phyloP scores from a whole-genome alignment of 2,113 vertebrate species.

The Ivindomyrus marchei region DNA sequence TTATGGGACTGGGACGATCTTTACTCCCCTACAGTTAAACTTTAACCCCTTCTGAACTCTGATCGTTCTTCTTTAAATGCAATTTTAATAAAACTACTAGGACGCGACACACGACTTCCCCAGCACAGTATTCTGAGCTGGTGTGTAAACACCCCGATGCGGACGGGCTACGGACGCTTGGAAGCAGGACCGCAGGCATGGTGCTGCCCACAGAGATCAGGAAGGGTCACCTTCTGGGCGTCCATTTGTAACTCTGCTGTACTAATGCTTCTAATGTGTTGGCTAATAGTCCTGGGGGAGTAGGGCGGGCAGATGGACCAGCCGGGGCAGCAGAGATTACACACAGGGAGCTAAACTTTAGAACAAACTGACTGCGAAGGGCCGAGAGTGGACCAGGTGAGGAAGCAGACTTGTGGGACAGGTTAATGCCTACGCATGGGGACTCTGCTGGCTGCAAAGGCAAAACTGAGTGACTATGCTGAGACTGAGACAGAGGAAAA shows the following conservation, averaged over 20 bases:
- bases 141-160: not conserved
- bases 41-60: not conserved
- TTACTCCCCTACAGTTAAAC: not conserved
- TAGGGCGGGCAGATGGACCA: not conserved
- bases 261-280: not conserved
- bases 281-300: not conserved
- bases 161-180: not conserved
- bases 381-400: not conserved
- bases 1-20: not conserved
- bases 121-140: not conserved
- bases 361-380: not conserved
- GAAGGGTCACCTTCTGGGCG: not conserved
- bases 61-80: not conserved
- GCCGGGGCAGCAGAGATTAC: not conserved
- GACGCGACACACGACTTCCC: not conserved
- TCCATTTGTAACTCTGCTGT: not conserved
- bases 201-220: not conserved
- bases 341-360: not conserved
- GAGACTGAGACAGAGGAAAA: not conserved
- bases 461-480: not conserved
- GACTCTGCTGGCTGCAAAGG: too few species aligned
- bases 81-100: not conserved
- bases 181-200: not conserved
- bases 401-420: not conserved
- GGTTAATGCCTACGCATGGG: not conserved